Conservation (phyloP, 2,113 vertebrate species). For the Pardalotus punctatus region DNA sequence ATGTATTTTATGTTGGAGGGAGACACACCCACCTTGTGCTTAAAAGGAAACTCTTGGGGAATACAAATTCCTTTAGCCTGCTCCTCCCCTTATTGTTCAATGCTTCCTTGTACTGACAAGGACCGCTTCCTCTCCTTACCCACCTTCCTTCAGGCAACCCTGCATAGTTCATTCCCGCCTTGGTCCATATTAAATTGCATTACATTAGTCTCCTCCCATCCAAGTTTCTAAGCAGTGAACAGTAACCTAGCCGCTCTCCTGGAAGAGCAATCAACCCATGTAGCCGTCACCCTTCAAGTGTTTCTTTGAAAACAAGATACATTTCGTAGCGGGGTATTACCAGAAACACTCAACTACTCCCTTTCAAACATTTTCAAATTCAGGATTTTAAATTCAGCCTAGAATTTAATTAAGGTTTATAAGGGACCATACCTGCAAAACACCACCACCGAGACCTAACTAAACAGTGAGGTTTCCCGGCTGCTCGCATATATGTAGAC, state of each 20-base stretch:
- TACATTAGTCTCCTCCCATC: neutral
- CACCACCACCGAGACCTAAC: neutral
- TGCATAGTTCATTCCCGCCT: neutral
- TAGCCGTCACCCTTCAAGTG: neutral
- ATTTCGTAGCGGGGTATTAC: neutral
- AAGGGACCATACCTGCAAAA: neutral
- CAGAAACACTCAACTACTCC: neutral
- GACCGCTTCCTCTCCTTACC: constrained; percentile 46
- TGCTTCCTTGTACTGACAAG: constrained; percentile 66
- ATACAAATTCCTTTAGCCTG: constrained; percentile 51
- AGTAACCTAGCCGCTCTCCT: neutral
- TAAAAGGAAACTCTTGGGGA: constrained; percentile 62
- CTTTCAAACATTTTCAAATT: neutral
- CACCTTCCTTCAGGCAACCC: constrained; percentile 43
- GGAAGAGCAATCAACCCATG: neutral
- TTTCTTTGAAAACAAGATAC: neutral
- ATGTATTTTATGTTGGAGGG: constrained; percentile 18
- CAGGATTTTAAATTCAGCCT: neutral
- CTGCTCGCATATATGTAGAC: neutral
- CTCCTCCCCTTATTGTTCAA: constrained; percentile 70
- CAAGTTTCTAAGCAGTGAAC: neutral
- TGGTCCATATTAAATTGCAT: neutral
- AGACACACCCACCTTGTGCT: constrained; percentile 52
- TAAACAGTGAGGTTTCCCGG: neutral
- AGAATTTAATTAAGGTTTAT: neutral